Percentiles rank a stretch among this genome's conserved stretches.
Evolutionary conservation across 2,797 vertebrate species (phyloP).

Genomic region (Enteromius unitaeniatus): DNA sequence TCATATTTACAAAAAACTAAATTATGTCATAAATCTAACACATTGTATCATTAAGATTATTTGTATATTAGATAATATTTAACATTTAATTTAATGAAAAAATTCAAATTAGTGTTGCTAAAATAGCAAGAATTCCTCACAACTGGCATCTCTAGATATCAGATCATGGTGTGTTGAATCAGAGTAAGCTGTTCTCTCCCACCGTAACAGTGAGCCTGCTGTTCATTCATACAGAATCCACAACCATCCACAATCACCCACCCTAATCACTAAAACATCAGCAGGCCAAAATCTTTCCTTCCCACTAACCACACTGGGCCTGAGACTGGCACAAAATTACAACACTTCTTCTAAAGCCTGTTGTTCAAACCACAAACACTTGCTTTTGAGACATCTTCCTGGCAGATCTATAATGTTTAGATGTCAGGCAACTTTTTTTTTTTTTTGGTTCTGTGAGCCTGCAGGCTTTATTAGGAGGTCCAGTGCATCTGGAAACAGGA

Average conservation of each 20-base stretch:
- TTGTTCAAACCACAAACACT: background rate
- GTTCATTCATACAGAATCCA: constrained; percentile 75
- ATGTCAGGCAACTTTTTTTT: background rate
- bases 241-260: constrained; percentile 40
- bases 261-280: constrained; percentile 46
- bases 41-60: too few relatives aligned
- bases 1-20: too few relatives aligned
- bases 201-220: constrained; percentile 66
- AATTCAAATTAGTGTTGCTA: background rate
- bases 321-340: constrained; percentile 11
- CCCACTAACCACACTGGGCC: constrained; percentile 52
- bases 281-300: constrained; percentile 37
- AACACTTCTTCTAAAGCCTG: constrained; percentile 9
- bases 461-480: background rate
- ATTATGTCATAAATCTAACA: too few relatives aligned
- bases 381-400: background rate
- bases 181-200: constrained; percentile 24
- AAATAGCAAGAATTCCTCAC: background rate
- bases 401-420: background rate
- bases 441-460: background rate
- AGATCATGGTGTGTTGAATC: constrained; percentile 43
- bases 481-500: background rate
- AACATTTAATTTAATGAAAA: background rate
- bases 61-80: too few relatives aligned
- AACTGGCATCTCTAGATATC: background rate